Conservation (phyloP, 2,797 vertebrate genomes). For the Semotilus atromaculatus region DNA sequence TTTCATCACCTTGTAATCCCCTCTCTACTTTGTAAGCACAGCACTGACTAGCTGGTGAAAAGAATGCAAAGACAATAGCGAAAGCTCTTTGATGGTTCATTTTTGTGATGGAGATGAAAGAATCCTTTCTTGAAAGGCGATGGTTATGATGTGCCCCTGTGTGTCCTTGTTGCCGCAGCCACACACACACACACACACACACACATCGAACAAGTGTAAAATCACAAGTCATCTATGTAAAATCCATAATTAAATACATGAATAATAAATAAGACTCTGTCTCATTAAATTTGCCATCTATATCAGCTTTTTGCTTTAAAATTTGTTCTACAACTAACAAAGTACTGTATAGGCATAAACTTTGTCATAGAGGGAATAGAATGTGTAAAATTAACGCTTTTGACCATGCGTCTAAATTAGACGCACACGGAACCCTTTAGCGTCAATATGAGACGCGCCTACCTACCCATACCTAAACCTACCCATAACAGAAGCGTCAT, state of each 20-base stretch:
- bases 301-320: neutral
- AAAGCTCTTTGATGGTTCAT: constrained; percentile 47
- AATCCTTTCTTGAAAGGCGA: constrained; percentile 51
- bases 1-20: constrained; percentile 57
- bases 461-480: too few relatives aligned
- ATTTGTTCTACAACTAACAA: neutral
- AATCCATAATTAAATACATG: neutral
- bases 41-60: constrained; percentile 47
- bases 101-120: constrained; percentile 57
- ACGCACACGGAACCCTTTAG: too few relatives aligned
- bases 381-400: neutral
- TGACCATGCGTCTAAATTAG: too few relatives aligned
- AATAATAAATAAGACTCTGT: constrained; percentile 13
- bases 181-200: neutral
- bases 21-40: constrained; percentile 54
- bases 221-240: neutral
- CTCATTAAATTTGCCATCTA: neutral
- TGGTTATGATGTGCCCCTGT: constrained; percentile 46
- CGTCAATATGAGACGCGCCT: too few relatives aligned
- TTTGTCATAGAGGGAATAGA: neutral
- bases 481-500: too few relatives aligned
- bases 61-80: constrained; percentile 47
- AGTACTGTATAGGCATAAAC: neutral
- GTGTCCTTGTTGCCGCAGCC: constrained; percentile 43
- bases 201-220: neutral